Evolutionary conservation across 2,113 vertebrate species (phyloP).

Genomic region (Tamias sibiricus): DNA sequence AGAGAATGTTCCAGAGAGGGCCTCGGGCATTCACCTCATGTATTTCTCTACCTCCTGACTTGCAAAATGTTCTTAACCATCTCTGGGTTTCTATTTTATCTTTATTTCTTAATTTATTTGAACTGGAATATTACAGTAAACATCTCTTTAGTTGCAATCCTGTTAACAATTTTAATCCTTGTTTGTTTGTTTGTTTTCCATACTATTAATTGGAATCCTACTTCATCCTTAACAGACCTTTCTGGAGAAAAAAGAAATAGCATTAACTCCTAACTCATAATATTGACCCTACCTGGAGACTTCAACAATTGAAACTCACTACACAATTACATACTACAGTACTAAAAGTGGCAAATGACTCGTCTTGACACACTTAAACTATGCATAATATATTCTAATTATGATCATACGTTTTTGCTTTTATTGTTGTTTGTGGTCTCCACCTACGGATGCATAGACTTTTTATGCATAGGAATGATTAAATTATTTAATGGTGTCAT

Average conservation of each 20-base stretch:
- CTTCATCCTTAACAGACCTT: neutral
- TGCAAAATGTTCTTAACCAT: neutral
- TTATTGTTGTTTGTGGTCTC: neutral
- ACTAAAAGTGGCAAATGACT: neutral
- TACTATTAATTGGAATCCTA: neutral
- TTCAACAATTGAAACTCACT: neutral
- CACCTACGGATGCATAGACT: neutral
- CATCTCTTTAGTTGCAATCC: neutral
- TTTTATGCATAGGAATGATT: neutral
- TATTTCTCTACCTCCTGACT: neutral
- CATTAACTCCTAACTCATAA: neutral
- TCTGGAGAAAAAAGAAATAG: neutral
- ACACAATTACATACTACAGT: neutral
- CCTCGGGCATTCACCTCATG: neutral
- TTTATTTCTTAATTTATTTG: neutral
- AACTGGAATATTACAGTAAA: neutral
- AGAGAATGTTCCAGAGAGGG: neutral
- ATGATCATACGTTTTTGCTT: neutral
- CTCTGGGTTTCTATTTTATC: neutral
- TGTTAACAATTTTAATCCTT: neutral
- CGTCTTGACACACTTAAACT: neutral
- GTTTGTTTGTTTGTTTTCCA: neutral
- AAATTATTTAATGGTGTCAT: neutral
- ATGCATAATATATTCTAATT: neutral
- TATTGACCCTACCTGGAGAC: neutral